phyloP scores from a whole-genome alignment of 2,888 invertebrate genomes.

The Pterostichus madidus region DNA sequence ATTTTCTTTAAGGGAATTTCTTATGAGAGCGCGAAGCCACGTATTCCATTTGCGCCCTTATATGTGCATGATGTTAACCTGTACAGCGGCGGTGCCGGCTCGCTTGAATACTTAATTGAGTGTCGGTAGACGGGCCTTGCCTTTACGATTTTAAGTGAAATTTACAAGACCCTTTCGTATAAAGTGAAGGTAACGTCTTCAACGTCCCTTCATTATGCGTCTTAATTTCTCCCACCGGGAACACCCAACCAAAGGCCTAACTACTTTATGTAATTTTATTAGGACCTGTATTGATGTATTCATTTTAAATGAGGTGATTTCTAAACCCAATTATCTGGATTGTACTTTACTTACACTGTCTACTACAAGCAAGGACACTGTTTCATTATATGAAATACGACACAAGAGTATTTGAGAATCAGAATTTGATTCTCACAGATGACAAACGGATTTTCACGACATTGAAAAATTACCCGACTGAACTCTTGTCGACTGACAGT shows the following conservation, averaged over 20 bases:
- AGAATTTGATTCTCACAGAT: too few species aligned
- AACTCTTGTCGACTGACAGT: too few species aligned
- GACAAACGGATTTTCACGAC: too few species aligned
- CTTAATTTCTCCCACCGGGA: conserved; percentile 45
- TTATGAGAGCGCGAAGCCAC: conserved; percentile 55
- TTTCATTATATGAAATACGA: too few species aligned
- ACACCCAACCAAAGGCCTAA: conserved; percentile 31
- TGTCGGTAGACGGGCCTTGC: conserved; percentile 55
- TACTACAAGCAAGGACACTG: not conserved
- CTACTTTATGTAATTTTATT: conserved; percentile 46
- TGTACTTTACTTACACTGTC: not conserved
- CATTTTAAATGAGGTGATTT: conserved; percentile 43
- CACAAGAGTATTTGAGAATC: too few species aligned
- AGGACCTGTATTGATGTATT: conserved; percentile 31
- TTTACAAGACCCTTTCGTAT: conserved; percentile 61
- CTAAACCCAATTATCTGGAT: conserved; percentile 1
- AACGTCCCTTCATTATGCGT: conserved; percentile 54
- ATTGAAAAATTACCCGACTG: too few species aligned
- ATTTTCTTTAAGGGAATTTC: conserved; percentile 60
- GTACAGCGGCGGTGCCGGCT: conserved; percentile 14
- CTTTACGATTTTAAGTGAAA: conserved; percentile 61
- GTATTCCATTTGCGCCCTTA: conserved; percentile 55
- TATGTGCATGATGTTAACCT: conserved; percentile 48
- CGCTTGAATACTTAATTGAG: conserved; percentile 60
- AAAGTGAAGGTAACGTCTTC: conserved; percentile 59